Base-by-base conservation (phyloP, 1,140 invertebrate genomes). In the Sycophila sp. region DNA sequence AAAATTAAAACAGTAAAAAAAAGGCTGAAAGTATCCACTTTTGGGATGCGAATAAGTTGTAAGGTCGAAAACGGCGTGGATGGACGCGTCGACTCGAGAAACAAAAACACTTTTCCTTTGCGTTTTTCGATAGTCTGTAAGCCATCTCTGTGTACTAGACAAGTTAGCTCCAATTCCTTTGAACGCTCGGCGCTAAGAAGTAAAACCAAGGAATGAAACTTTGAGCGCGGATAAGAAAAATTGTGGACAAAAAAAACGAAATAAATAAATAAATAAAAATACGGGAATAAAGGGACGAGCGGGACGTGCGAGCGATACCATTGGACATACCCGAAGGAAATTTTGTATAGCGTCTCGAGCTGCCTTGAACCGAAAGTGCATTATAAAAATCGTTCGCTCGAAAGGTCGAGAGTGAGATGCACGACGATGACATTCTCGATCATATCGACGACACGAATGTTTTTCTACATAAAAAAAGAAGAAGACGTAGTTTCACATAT, bases 351-450 rank as follows among this genome's bases (percentile, higher is more conserved):
- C 80, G 79, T 85, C 78, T 84, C 81, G 80, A 83, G 80, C 83
- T 86, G 84, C 83, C 83, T 86, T 86, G 80, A 85, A 86, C 83
- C 83, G 77, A 85, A 85, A 84, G 84, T 86, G 84, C 83, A 85
- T 86, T 86, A 82, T 67, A 80, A 79, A 80, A 79, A 76, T 80
- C 77, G 76, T 80, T 78, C 72, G 65, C 66, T 71, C 69, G 62
- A 76, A 55, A 69, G 51, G 56, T 69, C 47, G 72, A 76, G 73
- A 71, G 34, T 32, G 40, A 53, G 17, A 51, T 15, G 26, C n/a
- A n/a, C n/a, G n/a, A n/a, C n/a, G 49, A 53, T 30, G 53, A 60
- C 47, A 45, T 64, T 70, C 40, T 72, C 42, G 75, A 75, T 78
- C 74, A 58, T 55, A 70, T 71, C 58, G 69, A 66, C 69, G 64